Evolutionary conservation across 2,113 vertebrate genomes (phyloP).

Genomic region (Hyaena hyaena): DNA sequence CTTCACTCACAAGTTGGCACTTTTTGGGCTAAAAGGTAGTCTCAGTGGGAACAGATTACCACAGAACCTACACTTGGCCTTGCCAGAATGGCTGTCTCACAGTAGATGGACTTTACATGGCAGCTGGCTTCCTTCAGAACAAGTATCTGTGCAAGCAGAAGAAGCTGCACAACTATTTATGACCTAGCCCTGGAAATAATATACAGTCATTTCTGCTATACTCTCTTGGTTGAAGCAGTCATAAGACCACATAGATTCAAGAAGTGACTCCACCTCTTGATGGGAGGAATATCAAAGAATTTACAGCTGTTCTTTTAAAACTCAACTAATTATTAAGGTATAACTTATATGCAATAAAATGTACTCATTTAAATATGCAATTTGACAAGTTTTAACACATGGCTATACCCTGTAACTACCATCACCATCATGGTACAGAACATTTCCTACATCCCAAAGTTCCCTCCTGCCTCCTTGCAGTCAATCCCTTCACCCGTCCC

Average conservation of each 20-base stretch:
- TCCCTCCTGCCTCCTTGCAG: not conserved
- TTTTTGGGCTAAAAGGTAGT: not conserved
- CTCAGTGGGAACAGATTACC: not conserved
- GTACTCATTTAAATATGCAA: not conserved
- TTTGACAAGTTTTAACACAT: slow-evolving; percentile 18
- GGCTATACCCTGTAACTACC: not conserved
- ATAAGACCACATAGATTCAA: not conserved
- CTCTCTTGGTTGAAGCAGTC: not conserved
- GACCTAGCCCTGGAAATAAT: not conserved
- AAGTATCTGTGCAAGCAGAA: not conserved
- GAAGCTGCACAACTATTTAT: not conserved
- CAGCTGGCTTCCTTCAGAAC: not conserved
- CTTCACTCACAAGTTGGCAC: not conserved
- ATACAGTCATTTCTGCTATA: not conserved
- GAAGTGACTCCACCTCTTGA: not conserved
- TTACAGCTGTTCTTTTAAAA: not conserved
- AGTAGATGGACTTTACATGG: not conserved
- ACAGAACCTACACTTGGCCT: not conserved
- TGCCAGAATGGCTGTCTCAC: not conserved
- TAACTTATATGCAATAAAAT: not conserved
- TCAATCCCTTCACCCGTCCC: not conserved
- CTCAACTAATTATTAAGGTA: not conserved
- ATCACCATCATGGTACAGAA: not conserved
- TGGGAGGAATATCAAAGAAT: not conserved
- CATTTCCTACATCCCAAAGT: not conserved